A percentile compares a stretch with the other conserved stretches of the same genome.
Conservation (phyloP, 1,140 invertebrate species). For the Scaptodrosophila lebanonensis region DNA sequence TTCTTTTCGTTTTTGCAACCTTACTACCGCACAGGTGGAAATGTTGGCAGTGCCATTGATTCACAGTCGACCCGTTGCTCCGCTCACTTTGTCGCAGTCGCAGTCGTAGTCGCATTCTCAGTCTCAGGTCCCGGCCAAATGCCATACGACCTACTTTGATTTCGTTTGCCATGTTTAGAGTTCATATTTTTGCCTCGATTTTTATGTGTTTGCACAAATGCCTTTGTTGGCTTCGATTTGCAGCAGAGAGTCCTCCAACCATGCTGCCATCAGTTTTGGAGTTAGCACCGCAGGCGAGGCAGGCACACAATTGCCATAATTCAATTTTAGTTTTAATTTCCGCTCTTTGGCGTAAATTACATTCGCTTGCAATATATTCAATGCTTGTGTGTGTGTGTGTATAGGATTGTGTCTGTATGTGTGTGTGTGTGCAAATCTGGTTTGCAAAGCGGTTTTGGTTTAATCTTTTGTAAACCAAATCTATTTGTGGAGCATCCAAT, state of each 20-base stretch:
- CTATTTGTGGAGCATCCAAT: too few relatives aligned
- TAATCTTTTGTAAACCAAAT: too few relatives aligned
- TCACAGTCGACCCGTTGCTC: slow-evolving; percentile 43
- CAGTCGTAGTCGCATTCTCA: too few relatives aligned
- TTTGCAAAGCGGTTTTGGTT: too few relatives aligned
- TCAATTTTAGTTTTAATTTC: slow-evolving; percentile 76
- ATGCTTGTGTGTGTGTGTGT: background rate
- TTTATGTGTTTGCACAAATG: slow-evolving; percentile 16
- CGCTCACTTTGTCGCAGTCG: too few relatives aligned
- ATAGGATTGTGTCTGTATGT: background rate
- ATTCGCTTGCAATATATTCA: slow-evolving; percentile 43
- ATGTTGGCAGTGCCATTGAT: slow-evolving; percentile 33
- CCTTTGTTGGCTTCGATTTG: background rate
- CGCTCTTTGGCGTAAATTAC: slow-evolving; percentile 62
- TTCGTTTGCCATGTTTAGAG: slow-evolving; percentile 44
- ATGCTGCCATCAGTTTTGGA: slow-evolving; percentile 13
- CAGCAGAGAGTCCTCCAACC: too few relatives aligned
- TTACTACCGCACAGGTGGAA: background rate
- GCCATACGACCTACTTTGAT: slow-evolving; percentile 41
- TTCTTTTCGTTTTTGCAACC: background rate
- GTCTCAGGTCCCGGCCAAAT: background rate
- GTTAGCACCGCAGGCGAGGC: slow-evolving; percentile 4
- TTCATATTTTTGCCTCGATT: slow-evolving; percentile 51
- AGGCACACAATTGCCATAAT: slow-evolving; percentile 57
- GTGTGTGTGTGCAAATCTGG: slow-evolving; percentile 16